phyloP scores from a whole-genome alignment of 2,888 invertebrate species.

The Drosophila tripunctata region DNA sequence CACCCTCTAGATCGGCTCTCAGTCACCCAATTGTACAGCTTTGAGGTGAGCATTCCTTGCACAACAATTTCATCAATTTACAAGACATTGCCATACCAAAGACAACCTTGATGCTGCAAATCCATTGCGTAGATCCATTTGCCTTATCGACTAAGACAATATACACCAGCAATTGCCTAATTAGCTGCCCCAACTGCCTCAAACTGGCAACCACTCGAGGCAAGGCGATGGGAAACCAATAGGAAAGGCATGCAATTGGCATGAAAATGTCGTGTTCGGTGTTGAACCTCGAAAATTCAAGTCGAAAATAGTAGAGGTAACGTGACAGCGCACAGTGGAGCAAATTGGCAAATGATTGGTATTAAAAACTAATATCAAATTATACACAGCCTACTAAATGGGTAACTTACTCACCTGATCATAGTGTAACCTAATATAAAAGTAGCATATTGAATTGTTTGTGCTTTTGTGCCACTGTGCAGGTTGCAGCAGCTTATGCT shows the following conservation, averaged over 20 bases:
- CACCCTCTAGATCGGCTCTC: neutral
- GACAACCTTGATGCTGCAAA: conserved; percentile 13
- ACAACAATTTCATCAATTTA: conserved; percentile 60
- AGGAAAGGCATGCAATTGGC: conserved; percentile 67
- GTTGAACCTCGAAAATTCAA: conserved; percentile 37
- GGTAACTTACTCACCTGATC: no score
- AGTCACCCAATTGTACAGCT: neutral
- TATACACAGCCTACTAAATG: no score
- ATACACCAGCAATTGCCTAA: conserved; percentile 62
- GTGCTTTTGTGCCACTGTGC: conserved; percentile 5
- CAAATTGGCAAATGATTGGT: neutral
- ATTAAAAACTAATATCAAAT: neutral
- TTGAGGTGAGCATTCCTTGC: neutral
- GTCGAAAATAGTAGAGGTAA: conserved; percentile 43
- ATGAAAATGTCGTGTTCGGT: conserved; percentile 65
- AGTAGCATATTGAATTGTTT: no score
- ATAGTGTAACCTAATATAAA: no score
- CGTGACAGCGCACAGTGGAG: conserved; percentile 22
- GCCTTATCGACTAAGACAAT: conserved; percentile 46
- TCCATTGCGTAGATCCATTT: conserved; percentile 48
- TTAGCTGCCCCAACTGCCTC: conserved; percentile 53
- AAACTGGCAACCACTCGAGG: conserved; percentile 17
- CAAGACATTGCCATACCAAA: conserved; percentile 42
- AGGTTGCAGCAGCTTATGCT: neutral
- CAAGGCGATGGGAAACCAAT: conserved; percentile 43